Percentiles rank a stretch among this genome's conserved stretches.
phyloP scores from a whole-genome alignment of 1,140 invertebrate species.

The Leptinotarsa texana region DNA sequence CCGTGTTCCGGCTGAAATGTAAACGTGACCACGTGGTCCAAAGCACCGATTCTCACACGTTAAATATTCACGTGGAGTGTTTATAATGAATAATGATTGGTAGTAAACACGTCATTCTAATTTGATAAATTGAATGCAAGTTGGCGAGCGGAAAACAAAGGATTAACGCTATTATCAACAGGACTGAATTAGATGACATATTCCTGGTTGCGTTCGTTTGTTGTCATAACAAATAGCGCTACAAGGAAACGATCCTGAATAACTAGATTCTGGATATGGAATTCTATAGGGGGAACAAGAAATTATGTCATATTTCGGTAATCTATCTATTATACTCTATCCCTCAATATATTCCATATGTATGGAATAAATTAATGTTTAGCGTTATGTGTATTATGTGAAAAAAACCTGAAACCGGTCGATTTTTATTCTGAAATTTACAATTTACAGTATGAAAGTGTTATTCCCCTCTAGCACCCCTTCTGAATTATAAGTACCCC shows the following conservation, averaged over 20 bases:
- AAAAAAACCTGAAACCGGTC: no score
- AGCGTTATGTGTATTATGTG: no score
- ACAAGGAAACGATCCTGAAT: neutral
- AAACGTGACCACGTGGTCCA: neutral
- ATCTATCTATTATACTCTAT: no score
- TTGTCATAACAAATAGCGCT: neutral
- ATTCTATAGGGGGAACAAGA: no score
- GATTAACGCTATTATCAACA: conserved; percentile 5
- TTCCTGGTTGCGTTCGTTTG: neutral
- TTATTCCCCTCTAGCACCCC: no score
- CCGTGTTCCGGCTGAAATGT: neutral
- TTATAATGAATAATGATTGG: conserved; percentile 1
- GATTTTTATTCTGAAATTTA: no score
- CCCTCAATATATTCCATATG: no score
- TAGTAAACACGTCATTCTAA: conserved; percentile 3
- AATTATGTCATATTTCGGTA: no score
- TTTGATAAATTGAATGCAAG: neutral
- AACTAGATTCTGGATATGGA: no score
- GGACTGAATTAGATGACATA: neutral
- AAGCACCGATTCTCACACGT: neutral
- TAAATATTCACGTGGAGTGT: neutral
- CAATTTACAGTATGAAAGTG: no score
- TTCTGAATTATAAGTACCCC: no score
- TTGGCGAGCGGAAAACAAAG: conserved; percentile 7
- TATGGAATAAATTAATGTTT: no score